Base-by-base conservation (phyloP, 2,888 invertebrate species). In the Drosophila neotestacea region DNA sequence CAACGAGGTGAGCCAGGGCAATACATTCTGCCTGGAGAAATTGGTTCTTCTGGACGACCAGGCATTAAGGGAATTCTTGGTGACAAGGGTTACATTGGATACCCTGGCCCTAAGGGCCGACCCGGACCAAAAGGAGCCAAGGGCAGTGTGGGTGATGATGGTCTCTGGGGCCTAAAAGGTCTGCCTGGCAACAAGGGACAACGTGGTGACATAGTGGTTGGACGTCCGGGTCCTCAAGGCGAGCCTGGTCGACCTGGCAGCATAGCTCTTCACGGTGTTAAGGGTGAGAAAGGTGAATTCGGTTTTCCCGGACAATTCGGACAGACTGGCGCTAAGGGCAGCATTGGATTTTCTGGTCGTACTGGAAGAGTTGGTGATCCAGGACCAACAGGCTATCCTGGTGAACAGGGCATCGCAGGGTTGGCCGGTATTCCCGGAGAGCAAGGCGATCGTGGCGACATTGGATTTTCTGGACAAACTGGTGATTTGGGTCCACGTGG, bases 101-200 rank as follows among this genome's bases (percentile, higher is more conserved):
- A 85, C 6, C 86, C 83, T 6, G 95, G 94, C 11, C 85, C 85
- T 2, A 88, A 92, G 52, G 95, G 95, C 0, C 76, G 69, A 27
- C 90, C 91, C 11, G 95, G 95, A 11, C 51, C 66, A 34, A 92
- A 93, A 58, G 96, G 96, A 27, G 84, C 89, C n/a, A 94, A 94
- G 51, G 96, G 96, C 51, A 42, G 9, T 0, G 81, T 65, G 0
- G 95, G 95, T 30, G 93, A 94, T 56, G 83, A 91, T 32, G 96
- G 95, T 9, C 92, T 93, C 4, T 93, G 92, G 34, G 95, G 96
- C 30, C 83, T 92, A 2, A 92, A 92, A 81, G 95, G 96, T 34
- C 85, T 95, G 47, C 93, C 94, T 34, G 96, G 95, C 5, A 91
- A 88, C 68, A 92, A 91, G 64, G 93, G 93, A 30, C 87, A 92